Evolutionary conservation across 2,113 vertebrate species (phyloP), one percentile per base, ranked within the genome.

Genomic region (Vidua macroura): DNA sequence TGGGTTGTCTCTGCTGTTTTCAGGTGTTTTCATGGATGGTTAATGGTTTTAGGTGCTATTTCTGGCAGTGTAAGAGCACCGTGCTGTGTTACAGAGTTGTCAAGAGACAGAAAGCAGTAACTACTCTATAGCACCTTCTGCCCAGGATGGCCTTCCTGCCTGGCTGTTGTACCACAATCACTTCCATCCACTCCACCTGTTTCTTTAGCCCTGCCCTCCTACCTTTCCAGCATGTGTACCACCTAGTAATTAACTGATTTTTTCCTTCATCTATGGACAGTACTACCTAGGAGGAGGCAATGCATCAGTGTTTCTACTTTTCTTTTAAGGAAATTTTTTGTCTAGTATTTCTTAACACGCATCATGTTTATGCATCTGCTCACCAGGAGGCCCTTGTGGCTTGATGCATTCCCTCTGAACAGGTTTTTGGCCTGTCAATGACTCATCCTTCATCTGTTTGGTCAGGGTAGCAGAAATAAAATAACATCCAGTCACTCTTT

Each of bases 371-470:
- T 17, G 14, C 27, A 46, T 25, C 41, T 91, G 18, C 62, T 76
- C 16, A 23, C 37, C 83, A 76, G 66, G 31, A 93, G 91, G 21
- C n/a, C 10, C 13, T 91, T 64, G 74, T 77, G 49, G 37, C 28
- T 79, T 84, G 69, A 91, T 58, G 53, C 59, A 63, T 58, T 95
- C 74, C 55, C 44, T 75, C 56, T 92, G 77, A 91, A 73, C 31
- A 68, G 31, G 9, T 27, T 86, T 86, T 82, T 76, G 52, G 31
- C 37, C 10, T 80, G 28, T 68, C 20, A 0, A 16, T 95, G 58
- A 62, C 76, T 91, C 77, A 82, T 37, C 19, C 33, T 74, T 67
- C 74, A 76, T 63, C 51, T 85, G 11, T 60, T 75, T 41, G 39
- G 64, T 53, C 66, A 72, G 49, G 9, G 30, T 52, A 78, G n/a